These are phyloP conservation scores for Molanna angustata DNA, from an alignment of 2,888 invertebrate species.

Conservation along the genomic window DNA sequence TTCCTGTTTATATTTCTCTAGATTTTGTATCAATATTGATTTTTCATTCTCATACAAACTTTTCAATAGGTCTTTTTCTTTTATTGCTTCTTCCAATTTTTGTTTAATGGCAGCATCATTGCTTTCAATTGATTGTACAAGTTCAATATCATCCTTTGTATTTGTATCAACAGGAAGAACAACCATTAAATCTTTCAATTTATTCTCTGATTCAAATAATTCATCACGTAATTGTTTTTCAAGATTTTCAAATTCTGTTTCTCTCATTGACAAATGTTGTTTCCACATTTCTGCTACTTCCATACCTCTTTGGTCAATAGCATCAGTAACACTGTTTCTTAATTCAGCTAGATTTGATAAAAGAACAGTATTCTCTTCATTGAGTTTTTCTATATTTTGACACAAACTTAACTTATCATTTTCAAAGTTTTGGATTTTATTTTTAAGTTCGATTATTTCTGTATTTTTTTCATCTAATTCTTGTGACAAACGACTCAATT, in stretches of 20 bases:
- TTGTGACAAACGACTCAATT: conserved; percentile 36
- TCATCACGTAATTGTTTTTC: conserved; percentile 54
- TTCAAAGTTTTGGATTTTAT: conserved; percentile 38
- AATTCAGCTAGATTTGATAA: conserved; percentile 50
- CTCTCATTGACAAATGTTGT: conserved; percentile 61
- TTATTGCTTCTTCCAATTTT: conserved; percentile 8
- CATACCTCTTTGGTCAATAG: conserved; percentile 64
- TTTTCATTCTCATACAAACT: conserved; percentile 19
- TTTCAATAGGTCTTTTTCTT: conserved; percentile 23
- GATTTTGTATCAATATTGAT: conserved; percentile 10
- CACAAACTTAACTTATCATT: conserved; percentile 42
- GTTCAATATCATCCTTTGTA: background rate
- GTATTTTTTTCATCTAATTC: conserved; percentile 38
- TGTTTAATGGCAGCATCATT: no score
- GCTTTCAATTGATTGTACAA: conserved; percentile 4
- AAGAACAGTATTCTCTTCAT: conserved; percentile 48
- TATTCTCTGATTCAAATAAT: conserved; percentile 49
- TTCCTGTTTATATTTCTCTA: conserved; percentile 13
- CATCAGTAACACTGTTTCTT: conserved; percentile 48
- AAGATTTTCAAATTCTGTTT: conserved; percentile 57
- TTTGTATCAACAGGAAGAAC: background rate
- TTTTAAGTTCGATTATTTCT: conserved; percentile 40
- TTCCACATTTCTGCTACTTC: conserved; percentile 72
- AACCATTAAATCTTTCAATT: no score
- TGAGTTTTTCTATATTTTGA: conserved; percentile 43